A percentile compares a stretch with the other conserved stretches of the same genome.
Evolutionary conservation across 1,140 invertebrate genomes (phyloP).

Genomic region (Neelides sp.): DNA sequence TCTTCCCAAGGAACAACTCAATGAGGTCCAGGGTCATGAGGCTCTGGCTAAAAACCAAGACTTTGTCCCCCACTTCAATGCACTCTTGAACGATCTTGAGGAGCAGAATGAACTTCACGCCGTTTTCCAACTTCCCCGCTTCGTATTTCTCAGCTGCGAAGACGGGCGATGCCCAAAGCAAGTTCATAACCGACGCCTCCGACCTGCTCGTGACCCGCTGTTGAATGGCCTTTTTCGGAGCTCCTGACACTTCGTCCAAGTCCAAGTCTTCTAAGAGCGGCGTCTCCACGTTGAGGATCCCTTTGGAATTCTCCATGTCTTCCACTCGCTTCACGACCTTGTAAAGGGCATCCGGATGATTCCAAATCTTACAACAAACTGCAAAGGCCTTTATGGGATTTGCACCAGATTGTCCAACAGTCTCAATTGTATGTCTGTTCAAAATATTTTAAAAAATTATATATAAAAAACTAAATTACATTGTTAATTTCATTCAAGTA

Average conservation of each 20-base stretch:
- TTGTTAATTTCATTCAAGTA: constrained; percentile 2
- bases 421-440: too few relatives aligned
- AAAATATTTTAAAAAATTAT: too few relatives aligned
- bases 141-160: constrained; percentile 76
- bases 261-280: constrained; percentile 1
- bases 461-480: too few relatives aligned
- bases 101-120: constrained; percentile 87
- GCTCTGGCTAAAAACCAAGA: constrained; percentile 94
- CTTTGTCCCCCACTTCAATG: constrained; percentile 69
- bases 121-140: constrained; percentile 79
- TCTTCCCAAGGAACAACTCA: constrained; percentile 80
- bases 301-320: too few relatives aligned
- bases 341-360: constrained; percentile 94
- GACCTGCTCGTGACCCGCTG: constrained; percentile 5
- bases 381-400: constrained; percentile 97
- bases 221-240: not conserved
- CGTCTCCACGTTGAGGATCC: too few relatives aligned
- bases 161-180: constrained; percentile 54
- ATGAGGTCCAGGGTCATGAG: constrained; percentile 92
- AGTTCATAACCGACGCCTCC: constrained; percentile 15
- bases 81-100: constrained; percentile 87
- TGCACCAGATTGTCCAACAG: constrained; percentile 76
- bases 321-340: constrained; percentile 78
- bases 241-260: constrained; percentile 4
- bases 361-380: constrained; percentile 99